phyloP scores from a whole-genome alignment of 23 tunicate species.

The Styela clava region DNA sequence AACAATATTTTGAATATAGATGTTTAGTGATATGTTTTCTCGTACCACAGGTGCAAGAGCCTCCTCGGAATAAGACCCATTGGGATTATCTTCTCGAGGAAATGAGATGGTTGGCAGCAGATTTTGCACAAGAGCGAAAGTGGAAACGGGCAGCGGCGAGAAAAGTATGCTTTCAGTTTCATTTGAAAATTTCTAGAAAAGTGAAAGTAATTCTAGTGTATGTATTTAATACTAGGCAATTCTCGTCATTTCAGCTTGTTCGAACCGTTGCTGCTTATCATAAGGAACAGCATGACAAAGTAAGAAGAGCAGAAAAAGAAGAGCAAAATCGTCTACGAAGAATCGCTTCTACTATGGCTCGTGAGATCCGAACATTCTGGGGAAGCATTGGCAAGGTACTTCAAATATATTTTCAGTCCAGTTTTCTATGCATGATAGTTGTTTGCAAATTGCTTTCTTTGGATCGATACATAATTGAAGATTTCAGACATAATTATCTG shows the following conservation, averaged over 20 bases:
- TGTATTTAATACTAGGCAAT: no score
- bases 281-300: slow-evolving; percentile 59
- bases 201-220: neutral
- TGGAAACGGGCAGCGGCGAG: slow-evolving; percentile 92
- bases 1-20: no score
- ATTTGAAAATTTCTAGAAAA: slow-evolving; percentile 9
- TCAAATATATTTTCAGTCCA: no score
- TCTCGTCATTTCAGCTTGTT: slow-evolving; percentile 36
- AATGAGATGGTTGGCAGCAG: slow-evolving; percentile 96
- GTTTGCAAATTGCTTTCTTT: neutral
- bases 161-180: slow-evolving; percentile 39
- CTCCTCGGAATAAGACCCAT: slow-evolving; percentile 77
- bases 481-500: neutral
- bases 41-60: slow-evolving; percentile 88
- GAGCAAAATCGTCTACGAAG: slow-evolving; percentile 60
- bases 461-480: neutral
- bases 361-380: slow-evolving; percentile 67
- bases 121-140: slow-evolving; percentile 91
- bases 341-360: slow-evolving; percentile 82
- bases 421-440: neutral
- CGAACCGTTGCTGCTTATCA: slow-evolving; percentile 73
- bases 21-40: no score
- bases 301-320: slow-evolving; percentile 60
- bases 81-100: slow-evolving; percentile 98
- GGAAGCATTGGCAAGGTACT: slow-evolving; percentile 67